Evolutionary conservation across 2,888 invertebrate species (phyloP).

Genomic region (Acanthoscelides obtectus): DNA sequence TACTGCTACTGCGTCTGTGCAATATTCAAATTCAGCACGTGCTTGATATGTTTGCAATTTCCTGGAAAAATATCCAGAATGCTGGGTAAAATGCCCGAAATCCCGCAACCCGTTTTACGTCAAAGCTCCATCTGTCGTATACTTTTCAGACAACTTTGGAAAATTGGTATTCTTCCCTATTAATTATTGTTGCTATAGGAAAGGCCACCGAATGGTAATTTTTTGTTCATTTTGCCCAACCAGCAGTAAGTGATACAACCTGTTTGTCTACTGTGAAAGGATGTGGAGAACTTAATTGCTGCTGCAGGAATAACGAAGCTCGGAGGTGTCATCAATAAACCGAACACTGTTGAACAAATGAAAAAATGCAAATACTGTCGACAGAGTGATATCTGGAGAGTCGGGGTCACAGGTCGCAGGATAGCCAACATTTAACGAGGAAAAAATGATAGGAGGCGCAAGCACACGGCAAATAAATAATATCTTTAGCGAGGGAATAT

Average conservation of each 20-base stretch:
- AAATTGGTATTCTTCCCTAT: constrained; percentile 27
- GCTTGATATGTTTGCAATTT: background rate
- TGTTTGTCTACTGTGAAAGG: constrained; percentile 38
- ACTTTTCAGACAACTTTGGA: constrained; percentile 13
- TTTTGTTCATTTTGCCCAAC: constrained; percentile 31
- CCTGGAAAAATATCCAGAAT: constrained; percentile 1
- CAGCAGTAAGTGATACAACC: constrained; percentile 42
- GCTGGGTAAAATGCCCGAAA: constrained; percentile 28
- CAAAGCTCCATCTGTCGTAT: constrained; percentile 29
- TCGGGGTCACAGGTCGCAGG: constrained; percentile 41
- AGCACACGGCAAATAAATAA: background rate
- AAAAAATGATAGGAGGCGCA: constrained; percentile 17
- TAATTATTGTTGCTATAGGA: constrained; percentile 38
- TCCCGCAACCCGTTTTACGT: constrained; percentile 29
- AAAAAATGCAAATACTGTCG: constrained; percentile 26
- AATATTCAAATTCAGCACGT: constrained; percentile 1
- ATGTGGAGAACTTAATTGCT: constrained; percentile 22
- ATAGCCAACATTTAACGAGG: constrained; percentile 21
- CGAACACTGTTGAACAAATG: constrained; percentile 8
- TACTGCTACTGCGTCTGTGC: constrained; percentile 1
- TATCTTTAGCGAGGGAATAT: constrained; percentile 11
- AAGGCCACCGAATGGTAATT: constrained; percentile 32
- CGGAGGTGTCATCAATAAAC: background rate
- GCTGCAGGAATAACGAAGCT: background rate
- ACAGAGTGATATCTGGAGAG: constrained; percentile 32